Conservation (phyloP, 2,888 invertebrate species). For the Melanchra persicariae region DNA sequence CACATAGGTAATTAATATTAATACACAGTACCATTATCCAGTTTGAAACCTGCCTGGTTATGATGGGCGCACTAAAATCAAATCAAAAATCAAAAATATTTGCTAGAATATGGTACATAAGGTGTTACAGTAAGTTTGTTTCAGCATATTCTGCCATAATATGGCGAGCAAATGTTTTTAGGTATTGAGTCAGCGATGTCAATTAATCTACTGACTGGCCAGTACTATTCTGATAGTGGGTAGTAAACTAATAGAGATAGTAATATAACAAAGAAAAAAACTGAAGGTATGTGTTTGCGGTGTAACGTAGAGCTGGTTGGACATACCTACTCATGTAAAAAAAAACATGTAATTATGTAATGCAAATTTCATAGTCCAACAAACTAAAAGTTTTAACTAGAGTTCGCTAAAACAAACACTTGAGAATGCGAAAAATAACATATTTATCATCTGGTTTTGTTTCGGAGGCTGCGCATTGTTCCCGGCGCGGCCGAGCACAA, state of each 20-base stretch:
- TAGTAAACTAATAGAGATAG: no score
- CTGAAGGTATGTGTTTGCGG: no score
- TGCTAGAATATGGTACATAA: no score
- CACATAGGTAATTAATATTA: no score
- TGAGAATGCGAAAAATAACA: conserved; percentile 64
- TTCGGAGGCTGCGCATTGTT: conserved; percentile 61
- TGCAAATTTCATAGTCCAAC: conserved; percentile 27
- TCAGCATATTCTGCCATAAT: no score
- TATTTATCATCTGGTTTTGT: conserved; percentile 66
- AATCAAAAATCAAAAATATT: no score
- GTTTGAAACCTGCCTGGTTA: background rate
- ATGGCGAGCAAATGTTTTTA: no score
- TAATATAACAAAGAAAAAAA: background rate
- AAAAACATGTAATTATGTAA: conserved; percentile 10
- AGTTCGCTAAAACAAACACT: conserved; percentile 51
- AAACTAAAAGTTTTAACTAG: conserved; percentile 57
- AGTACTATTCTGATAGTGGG: no score
- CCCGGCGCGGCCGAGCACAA: conserved; percentile 52
- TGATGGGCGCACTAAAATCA: background rate
- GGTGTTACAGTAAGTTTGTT: no score
- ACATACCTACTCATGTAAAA: background rate
- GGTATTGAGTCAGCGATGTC: no score
- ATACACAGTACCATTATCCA: no score
- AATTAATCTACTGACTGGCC: background rate
- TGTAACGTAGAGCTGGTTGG: background rate